Base-by-base conservation (phyloP, 2,797 vertebrate genomes). In the Bufotes viridis region DNA sequence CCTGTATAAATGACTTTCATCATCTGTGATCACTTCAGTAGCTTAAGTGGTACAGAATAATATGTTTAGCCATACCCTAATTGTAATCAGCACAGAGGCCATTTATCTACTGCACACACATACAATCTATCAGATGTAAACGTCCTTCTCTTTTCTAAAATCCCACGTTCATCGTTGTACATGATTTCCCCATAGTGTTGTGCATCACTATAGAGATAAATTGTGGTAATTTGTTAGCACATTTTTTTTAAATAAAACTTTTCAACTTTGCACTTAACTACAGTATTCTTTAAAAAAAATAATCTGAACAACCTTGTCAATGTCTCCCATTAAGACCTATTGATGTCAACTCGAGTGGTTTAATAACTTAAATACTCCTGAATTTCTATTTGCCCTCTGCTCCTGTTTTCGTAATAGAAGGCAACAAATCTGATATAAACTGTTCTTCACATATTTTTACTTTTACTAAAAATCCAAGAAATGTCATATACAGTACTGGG, bases 81-180 rank as follows among this genome's bases (percentile, higher is more conserved):
- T 76, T 69, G 65, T 82, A 61, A 82, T 51, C 53, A 82, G 42
- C 65, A 53, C 61, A 69, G 61, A 1, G 12, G 80, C 65, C 22
- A 82, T 82, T 82, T 70, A 82, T 82, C 81, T 82, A 13, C 49
- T 51, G 81, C 65, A 51, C 34, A 57, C 65, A 65, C 7, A 26
- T 82, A 55, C 3, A 70, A 82, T 82, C 49, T 13, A 82, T 82
- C 81, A 15, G 81, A 82, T 55, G 7, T 10, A 51, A 4, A 55
- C 3, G 49, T 82, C 81, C 81, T 82, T 65, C 81, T 29, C 51
- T 82, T 55, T 82, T 53, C n/a, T 24, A 22, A 6, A 57, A 69
- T 53, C n/a, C 14, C 24, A 55, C 65, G 70, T 82, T 53, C 49
- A 57, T 70, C 65, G 29, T 70, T 55, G 24, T 9, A 20, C 8